Conservation (phyloP, 2,113 vertebrate species). For the Xiphorhynchus elegans region DNA sequence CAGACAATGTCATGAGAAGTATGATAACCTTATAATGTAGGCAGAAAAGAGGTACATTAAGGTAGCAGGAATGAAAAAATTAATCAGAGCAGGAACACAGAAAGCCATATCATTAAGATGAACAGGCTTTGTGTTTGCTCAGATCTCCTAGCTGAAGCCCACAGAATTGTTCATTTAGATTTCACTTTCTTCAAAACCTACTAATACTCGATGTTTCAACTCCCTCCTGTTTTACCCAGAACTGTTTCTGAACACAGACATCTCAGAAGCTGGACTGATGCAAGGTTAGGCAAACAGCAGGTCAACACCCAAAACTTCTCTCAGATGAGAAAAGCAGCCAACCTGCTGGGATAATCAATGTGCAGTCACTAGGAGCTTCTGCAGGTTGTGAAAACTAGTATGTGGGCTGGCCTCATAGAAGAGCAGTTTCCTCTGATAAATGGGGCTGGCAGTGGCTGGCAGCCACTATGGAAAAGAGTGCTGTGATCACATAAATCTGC, state of each 20-base stretch:
- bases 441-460: not conserved
- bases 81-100: not conserved
- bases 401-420: constrained; percentile 15
- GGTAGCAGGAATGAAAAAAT: not conserved
- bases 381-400: not conserved
- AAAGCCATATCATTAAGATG: not conserved
- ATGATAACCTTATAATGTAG: not conserved
- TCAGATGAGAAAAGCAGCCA: not conserved
- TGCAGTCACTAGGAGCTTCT: not conserved
- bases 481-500: constrained; percentile 21
- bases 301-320: not conserved
- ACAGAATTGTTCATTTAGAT: not conserved
- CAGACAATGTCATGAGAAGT: not conserved
- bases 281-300: not conserved
- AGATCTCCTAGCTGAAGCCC: not conserved
- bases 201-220: not conserved
- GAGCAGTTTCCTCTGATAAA: not conserved
- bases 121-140: not conserved
- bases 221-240: not conserved
- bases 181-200: not conserved
- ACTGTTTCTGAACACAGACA: not conserved
- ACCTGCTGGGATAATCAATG: not conserved
- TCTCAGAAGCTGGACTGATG: not conserved
- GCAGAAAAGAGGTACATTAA: constrained; percentile 9
- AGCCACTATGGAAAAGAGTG: not conserved